phyloP scores from a whole-genome alignment of 2,113 vertebrate species.

The Ovibos moschatus region DNA sequence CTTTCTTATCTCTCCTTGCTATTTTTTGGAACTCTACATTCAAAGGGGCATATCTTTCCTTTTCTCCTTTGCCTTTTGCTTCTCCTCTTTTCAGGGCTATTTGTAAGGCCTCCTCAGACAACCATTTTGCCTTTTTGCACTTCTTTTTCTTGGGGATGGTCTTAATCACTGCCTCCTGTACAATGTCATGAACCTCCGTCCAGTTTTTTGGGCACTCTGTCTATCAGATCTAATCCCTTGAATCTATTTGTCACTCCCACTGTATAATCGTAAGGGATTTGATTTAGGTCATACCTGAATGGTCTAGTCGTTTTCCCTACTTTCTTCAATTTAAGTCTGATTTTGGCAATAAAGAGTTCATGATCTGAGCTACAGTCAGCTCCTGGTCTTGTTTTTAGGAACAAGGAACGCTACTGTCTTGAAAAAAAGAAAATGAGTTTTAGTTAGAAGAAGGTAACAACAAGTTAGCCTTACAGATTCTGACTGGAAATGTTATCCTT shows the following conservation, averaged over 20 bases:
- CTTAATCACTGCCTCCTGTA: not conserved
- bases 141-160: not conserved
- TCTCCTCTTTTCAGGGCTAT: not conserved
- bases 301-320: not conserved
- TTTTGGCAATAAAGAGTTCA: not conserved
- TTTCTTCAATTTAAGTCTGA: not conserved
- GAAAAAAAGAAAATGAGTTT: not conserved
- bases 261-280: not conserved
- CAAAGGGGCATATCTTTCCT: not conserved
- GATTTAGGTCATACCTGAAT: not conserved
- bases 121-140: not conserved
- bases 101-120: not conserved
- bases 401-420: not conserved
- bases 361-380: not conserved
- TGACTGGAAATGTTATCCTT: not conserved
- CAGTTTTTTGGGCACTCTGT: not conserved
- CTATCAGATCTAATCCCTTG: not conserved
- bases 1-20: not conserved
- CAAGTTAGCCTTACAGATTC: not conserved
- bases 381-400: not conserved
- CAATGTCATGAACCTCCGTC: fast-evolving
- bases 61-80: not conserved
- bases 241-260: not conserved
- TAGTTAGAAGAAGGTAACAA: not conserved
- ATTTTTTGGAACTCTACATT: not conserved